Evolutionary conservation across 1,140 invertebrate genomes (phyloP).

Genomic region (Panulirus ornatus): DNA sequence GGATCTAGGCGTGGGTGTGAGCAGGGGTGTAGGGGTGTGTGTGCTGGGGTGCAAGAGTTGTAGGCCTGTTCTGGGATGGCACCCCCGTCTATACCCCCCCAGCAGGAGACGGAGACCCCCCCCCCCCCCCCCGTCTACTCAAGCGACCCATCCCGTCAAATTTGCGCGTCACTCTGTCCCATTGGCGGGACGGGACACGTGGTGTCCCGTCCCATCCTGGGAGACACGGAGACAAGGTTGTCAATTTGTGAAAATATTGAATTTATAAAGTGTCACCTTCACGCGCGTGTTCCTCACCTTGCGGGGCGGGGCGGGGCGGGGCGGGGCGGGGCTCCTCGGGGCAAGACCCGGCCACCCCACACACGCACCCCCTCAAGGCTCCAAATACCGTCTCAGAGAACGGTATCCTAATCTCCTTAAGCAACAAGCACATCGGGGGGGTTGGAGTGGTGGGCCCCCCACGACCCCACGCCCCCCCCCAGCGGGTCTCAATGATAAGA

Average conservation of each 20-base stretch:
- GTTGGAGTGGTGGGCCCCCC: not conserved
- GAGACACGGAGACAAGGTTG: slow-evolving; percentile 36
- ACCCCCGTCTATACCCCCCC: not conserved
- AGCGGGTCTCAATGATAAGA: not conserved
- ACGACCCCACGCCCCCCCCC: not conserved
- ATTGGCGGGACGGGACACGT: not conserved
- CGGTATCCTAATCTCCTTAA: slow-evolving; percentile 17
- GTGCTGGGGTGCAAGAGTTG: too few relatives aligned
- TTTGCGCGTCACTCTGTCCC: slow-evolving; percentile 19
- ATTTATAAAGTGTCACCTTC: slow-evolving; percentile 57
- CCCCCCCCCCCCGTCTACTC: not conserved
- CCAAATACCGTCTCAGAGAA: not conserved
- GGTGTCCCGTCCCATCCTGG: slow-evolving; percentile 15
- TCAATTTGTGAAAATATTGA: slow-evolving; percentile 71
- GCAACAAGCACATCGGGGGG: not conserved
- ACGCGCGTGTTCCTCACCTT: slow-evolving; percentile 23
- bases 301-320: not conserved
- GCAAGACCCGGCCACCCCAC: not conserved
- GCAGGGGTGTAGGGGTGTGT: too few relatives aligned
- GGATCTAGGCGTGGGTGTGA: too few relatives aligned
- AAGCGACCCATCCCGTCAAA: slow-evolving; percentile 53
- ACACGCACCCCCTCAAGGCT: not conserved
- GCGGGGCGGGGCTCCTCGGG: not conserved
- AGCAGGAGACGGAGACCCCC: not conserved
- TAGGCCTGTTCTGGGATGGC: too few relatives aligned